Conservation (phyloP, 2,113 vertebrate genomes). For the Phylloscopus trochilus region DNA sequence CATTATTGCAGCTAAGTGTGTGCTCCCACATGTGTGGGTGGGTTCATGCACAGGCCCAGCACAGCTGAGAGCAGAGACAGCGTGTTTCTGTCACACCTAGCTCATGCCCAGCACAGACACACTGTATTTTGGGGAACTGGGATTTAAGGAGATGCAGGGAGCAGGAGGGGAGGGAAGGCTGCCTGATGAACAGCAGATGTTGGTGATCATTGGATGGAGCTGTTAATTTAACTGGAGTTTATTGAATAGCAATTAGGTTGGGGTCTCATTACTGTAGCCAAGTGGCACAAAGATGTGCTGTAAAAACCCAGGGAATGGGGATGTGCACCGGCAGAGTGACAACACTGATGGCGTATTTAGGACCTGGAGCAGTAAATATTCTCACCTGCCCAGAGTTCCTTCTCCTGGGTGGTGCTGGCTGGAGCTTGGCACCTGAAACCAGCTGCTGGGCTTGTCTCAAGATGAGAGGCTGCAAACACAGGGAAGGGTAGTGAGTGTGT, state of each 20-base stretch:
- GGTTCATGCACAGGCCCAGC: background rate
- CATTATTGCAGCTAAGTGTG: background rate
- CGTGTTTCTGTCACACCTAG: accelerated
- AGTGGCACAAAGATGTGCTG: constrained; percentile 57
- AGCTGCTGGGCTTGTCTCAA: background rate
- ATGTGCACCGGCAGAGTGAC: background rate
- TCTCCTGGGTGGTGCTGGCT: background rate
- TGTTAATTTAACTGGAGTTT: constrained; percentile 88
- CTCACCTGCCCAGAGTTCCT: background rate
- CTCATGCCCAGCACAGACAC: background rate
- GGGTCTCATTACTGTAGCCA: constrained; percentile 81
- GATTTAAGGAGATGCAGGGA: constrained; percentile 47
- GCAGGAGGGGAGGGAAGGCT: constrained; percentile 51
- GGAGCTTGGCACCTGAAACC: background rate
- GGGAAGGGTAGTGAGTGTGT: background rate
- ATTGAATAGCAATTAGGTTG: constrained; percentile 87
- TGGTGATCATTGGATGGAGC: constrained; percentile 79
- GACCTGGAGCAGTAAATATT: background rate
- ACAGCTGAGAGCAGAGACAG: background rate
- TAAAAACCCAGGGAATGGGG: constrained; percentile 19
- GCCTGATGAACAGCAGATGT: constrained; percentile 86
- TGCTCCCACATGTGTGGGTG: background rate
- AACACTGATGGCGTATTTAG: background rate
- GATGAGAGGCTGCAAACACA: background rate
- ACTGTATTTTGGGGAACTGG: background rate